phyloP scores from a whole-genome alignment of 2,797 vertebrate genomes.

The Emys orbicularis region DNA sequence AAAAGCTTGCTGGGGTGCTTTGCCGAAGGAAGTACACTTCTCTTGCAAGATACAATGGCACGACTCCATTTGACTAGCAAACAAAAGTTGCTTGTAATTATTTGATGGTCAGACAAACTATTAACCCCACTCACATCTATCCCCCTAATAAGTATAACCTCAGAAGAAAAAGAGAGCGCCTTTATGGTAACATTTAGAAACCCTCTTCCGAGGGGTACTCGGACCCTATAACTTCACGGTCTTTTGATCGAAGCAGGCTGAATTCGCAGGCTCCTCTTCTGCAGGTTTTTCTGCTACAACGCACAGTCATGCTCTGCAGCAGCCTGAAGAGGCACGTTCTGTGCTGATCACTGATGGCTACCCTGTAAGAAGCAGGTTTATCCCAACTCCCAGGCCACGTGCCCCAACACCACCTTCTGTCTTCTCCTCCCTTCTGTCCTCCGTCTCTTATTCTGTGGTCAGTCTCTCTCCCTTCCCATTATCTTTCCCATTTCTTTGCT shows the following conservation, averaged over 20 bases:
- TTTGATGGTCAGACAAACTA: background rate
- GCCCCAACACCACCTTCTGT: background rate
- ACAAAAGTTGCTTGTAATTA: background rate
- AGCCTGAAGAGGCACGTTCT: background rate
- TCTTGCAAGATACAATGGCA: background rate
- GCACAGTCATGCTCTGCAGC: background rate
- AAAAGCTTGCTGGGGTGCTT: slow-evolving; percentile 56
- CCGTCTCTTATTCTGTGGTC: background rate
- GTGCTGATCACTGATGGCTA: background rate
- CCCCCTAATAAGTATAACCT: background rate
- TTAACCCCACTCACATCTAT: background rate
- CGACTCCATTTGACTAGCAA: background rate
- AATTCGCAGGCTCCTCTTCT: background rate
- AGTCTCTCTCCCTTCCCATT: background rate
- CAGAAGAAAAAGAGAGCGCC: background rate
- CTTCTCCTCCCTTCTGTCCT: background rate
- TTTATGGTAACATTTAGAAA: background rate
- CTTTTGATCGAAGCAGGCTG: background rate
- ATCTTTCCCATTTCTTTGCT: background rate
- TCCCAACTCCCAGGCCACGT: background rate
- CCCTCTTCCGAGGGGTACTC: background rate
- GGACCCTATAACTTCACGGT: background rate
- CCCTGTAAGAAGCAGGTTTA: background rate
- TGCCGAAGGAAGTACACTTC: slow-evolving; percentile 13
- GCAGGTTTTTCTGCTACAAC: no score